Conservation (phyloP, 2,888 invertebrate genomes). For the Notodonta ziczac region DNA sequence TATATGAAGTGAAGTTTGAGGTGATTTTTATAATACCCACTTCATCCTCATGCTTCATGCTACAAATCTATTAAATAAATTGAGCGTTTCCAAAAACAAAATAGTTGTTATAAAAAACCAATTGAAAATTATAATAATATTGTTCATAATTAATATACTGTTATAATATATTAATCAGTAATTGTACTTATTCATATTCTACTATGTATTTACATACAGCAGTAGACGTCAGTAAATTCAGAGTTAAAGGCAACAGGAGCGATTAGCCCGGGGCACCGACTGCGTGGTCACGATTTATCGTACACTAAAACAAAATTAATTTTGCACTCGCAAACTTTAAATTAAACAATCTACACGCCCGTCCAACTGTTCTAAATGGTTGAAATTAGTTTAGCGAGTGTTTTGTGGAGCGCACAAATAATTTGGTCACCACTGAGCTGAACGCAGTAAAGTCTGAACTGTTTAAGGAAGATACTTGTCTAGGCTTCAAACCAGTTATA, state of each 20-base stretch:
- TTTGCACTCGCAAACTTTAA: slow-evolving; percentile 44
- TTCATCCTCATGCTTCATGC: no score
- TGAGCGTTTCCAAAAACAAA: no score
- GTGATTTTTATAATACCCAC: no score
- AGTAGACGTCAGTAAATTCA: slow-evolving; percentile 49
- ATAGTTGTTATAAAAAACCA: no score
- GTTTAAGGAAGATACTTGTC: slow-evolving; percentile 76
- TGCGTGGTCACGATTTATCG: slow-evolving; percentile 77
- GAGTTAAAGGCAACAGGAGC: slow-evolving; percentile 75
- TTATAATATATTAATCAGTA: no score
- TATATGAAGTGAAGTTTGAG: no score
- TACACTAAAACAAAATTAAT: slow-evolving; percentile 57
- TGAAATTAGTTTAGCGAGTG: slow-evolving; percentile 38
- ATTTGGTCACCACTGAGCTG: slow-evolving; percentile 36
- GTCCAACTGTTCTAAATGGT: slow-evolving; percentile 40
- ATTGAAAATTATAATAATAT: no score
- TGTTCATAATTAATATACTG: no score
- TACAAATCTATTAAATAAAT: no score
- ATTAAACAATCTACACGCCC: slow-evolving; percentile 44
- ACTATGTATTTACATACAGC: slow-evolving; percentile 4
- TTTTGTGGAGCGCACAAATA: slow-evolving; percentile 32
- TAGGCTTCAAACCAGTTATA: slow-evolving; percentile 57
- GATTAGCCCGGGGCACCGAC: slow-evolving; percentile 71
- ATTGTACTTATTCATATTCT: no score
- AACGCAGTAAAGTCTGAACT: slow-evolving; percentile 61